These are phyloP conservation scores for Oreochromis grahami DNA, from an alignment of 2,797 vertebrate genomes.

Conservation along the genomic window DNA sequence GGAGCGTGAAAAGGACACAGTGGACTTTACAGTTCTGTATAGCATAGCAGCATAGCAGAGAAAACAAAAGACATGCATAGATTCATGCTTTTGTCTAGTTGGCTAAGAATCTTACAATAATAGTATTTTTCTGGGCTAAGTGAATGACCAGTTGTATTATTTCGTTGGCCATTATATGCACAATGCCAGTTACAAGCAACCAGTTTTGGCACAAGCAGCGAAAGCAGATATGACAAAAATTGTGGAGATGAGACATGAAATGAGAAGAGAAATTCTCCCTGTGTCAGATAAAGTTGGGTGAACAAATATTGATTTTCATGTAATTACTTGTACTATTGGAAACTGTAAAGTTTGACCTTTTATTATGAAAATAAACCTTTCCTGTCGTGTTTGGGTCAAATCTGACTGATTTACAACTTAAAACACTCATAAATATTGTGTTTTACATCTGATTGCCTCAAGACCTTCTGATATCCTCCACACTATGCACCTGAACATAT, in stretches of 20 bases:
- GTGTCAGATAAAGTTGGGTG: not conserved
- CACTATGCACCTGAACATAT: not conserved
- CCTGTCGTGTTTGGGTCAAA: not conserved
- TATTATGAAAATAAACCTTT: not conserved
- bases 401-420: accelerated
- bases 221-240: not conserved
- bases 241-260: not conserved
- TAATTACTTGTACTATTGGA: not conserved
- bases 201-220: not conserved
- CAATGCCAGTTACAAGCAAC: not conserved
- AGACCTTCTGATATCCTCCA: not conserved
- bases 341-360: not conserved
- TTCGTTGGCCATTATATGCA: not conserved
- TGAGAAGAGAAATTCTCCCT: not conserved
- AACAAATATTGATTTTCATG: not conserved
- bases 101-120: not conserved
- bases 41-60: not conserved
- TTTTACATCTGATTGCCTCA: not conserved
- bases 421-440: not conserved
- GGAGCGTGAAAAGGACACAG: not conserved
- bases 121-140: not conserved
- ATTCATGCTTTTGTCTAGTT: not conserved
- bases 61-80: not conserved
- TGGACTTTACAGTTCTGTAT: not conserved
- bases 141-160: not conserved